A percentile compares a stretch with the other conserved stretches of the same genome.
phyloP scores from a whole-genome alignment of 2,113 vertebrate species.

The Pampusana beccarii region DNA sequence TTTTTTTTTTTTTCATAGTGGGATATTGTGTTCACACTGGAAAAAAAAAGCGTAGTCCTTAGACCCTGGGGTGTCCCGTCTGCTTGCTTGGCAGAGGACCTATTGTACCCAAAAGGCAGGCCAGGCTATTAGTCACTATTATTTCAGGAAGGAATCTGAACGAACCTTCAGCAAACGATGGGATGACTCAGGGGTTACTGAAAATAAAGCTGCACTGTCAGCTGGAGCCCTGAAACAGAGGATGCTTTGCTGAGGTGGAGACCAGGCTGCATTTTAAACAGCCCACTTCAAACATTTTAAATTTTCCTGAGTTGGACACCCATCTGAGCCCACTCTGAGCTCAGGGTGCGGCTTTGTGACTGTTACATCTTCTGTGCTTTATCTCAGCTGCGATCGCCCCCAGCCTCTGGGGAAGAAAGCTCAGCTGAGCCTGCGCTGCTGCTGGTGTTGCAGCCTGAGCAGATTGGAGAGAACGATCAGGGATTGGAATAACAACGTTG shows the following conservation, averaged over 20 bases:
- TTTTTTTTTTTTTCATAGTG: not conserved
- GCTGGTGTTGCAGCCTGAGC: not conserved
- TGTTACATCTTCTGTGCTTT: not conserved
- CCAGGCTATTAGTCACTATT: not conserved
- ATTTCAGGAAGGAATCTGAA: not conserved
- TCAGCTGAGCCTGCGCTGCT: not conserved
- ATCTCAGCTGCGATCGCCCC: not conserved
- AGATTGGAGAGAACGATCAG: not conserved
- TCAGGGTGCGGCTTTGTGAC: not conserved
- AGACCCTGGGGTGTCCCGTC: not conserved
- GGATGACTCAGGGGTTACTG: constrained; percentile 1
- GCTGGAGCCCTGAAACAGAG: not conserved
- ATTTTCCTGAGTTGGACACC: accelerated
- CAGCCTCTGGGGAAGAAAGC: not conserved
- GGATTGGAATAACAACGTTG: not conserved
- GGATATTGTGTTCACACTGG: not conserved
- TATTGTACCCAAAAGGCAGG: not conserved
- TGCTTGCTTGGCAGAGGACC: not conserved
- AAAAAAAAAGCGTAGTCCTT: not conserved
- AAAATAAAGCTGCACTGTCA: not conserved
- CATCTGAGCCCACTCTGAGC: not conserved
- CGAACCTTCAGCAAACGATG: not conserved
- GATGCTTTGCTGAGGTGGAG: not conserved
- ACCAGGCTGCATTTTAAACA: not conserved
- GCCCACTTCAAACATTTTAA: accelerated